Evolutionary conservation across 2,113 vertebrate genomes (phyloP).

Genomic region (Empidonax traillii): DNA sequence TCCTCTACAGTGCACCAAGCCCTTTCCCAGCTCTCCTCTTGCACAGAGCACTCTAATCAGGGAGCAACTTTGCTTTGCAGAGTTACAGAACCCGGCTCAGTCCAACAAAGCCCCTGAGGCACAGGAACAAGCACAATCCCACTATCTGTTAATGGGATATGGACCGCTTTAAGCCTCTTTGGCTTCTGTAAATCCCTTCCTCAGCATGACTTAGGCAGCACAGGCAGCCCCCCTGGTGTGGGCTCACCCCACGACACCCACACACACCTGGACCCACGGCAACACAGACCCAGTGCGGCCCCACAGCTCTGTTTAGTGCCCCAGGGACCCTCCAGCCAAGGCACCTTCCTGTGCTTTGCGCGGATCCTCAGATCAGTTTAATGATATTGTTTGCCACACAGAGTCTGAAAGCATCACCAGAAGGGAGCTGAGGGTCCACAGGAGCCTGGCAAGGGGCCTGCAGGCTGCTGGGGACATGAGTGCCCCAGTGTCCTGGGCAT

Average conservation of each 20-base stretch:
- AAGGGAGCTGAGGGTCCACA: background rate
- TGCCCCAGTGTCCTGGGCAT: accelerated
- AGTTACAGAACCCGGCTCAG: background rate
- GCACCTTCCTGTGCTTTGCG: background rate
- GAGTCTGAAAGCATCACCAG: background rate
- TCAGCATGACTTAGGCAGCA: background rate
- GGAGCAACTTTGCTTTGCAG: background rate
- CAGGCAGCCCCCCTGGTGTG: background rate
- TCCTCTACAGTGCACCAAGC: background rate
- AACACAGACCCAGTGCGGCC: background rate
- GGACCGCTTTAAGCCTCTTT: slow-evolving; percentile 9
- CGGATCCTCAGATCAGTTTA: background rate
- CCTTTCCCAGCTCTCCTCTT: background rate
- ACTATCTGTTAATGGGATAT: slow-evolving; percentile 36
- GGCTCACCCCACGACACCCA: accelerated
- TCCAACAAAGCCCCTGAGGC: background rate
- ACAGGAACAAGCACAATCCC: background rate
- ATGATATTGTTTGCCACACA: background rate
- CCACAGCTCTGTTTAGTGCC: background rate
- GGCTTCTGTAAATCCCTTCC: slow-evolving; percentile 26
- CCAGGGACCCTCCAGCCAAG: background rate
- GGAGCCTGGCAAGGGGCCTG: background rate
- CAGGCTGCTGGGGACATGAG: background rate
- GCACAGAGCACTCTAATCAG: accelerated
- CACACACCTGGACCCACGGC: accelerated